These are phyloP conservation scores for Phasianus colchicus DNA, from an alignment of 2,113 vertebrate genomes.

Conservation along the genomic window DNA sequence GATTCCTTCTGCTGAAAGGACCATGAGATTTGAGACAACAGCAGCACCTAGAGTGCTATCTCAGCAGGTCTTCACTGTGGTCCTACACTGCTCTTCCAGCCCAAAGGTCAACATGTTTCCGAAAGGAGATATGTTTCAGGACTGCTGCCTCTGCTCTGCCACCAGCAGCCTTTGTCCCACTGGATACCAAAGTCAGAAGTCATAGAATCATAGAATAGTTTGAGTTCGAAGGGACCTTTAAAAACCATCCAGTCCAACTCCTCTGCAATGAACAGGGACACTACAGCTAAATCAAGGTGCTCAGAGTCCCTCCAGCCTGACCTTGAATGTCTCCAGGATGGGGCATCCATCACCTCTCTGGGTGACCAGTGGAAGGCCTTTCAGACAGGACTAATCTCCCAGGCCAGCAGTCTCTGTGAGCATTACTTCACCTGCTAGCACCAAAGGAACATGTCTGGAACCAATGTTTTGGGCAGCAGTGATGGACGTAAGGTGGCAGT, in stretches of 20 bases:
- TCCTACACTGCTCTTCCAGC: not conserved
- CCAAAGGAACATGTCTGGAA: not conserved
- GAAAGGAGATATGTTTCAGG: not conserved
- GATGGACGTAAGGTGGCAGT: not conserved
- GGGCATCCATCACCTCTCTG: not conserved
- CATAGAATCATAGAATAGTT: not conserved
- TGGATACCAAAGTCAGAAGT: accelerated
- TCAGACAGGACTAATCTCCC: not conserved
- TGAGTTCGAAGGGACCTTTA: not conserved
- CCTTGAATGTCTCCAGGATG: not conserved
- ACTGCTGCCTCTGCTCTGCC: not conserved
- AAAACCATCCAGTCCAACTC: not conserved
- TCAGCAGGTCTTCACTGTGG: not conserved
- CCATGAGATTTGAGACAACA: not conserved
- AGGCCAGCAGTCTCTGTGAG: not conserved
- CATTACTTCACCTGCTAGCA: not conserved
- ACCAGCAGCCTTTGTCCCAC: not conserved
- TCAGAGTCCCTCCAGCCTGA: not conserved
- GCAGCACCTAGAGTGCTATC: not conserved
- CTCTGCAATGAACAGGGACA: not conserved
- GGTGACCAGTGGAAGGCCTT: not conserved
- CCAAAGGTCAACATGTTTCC: not conserved
- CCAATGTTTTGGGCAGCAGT: not conserved
- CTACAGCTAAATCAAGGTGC: not conserved
- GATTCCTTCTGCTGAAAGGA: not conserved